A percentile compares a stretch with the other conserved stretches of the same genome.
Conservation (phyloP, 2,113 vertebrate species). For the Antigone vipio region DNA sequence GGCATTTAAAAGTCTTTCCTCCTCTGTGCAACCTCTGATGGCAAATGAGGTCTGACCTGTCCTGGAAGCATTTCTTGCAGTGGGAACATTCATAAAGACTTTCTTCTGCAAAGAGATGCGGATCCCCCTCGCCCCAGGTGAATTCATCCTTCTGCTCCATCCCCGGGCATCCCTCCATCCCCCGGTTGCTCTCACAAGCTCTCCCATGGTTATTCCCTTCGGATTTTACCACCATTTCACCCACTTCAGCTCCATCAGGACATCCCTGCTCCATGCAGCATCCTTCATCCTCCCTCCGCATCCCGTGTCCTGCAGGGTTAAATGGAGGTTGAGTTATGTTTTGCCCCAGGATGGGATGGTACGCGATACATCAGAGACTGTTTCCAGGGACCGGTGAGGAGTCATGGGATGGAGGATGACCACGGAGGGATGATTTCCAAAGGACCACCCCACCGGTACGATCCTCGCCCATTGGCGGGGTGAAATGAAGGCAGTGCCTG, state of each 20-base stretch:
- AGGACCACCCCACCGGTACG: neutral
- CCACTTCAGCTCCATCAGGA: neutral
- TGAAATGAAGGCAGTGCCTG: neutral
- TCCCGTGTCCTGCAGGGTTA: neutral
- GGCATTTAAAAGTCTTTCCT: conserved; percentile 51
- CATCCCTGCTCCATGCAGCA: neutral
- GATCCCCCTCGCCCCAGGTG: accelerated
- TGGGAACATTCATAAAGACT: neutral
- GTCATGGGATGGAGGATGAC: too few species aligned
- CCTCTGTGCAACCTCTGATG: conserved; percentile 40
- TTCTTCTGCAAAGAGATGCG: neutral
- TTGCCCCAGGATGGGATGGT: neutral
- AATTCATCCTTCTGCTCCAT: too few species aligned
- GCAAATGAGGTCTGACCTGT: neutral
- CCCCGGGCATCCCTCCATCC: neutral
- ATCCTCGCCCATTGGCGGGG: neutral
- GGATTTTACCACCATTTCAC: neutral
- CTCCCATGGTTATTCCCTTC: neutral
- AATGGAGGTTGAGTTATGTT: neutral
- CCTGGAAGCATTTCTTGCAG: neutral
- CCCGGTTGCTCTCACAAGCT: neutral
- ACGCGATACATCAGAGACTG: accelerated
- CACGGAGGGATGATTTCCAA: too few species aligned
- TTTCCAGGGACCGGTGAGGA: neutral
- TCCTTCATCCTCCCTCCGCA: neutral